A percentile compares a stretch with the other conserved stretches of the same genome.
These are phyloP conservation scores for Rhagonycha fulva DNA, from an alignment of 2,888 invertebrate species.

Conservation along the genomic window DNA sequence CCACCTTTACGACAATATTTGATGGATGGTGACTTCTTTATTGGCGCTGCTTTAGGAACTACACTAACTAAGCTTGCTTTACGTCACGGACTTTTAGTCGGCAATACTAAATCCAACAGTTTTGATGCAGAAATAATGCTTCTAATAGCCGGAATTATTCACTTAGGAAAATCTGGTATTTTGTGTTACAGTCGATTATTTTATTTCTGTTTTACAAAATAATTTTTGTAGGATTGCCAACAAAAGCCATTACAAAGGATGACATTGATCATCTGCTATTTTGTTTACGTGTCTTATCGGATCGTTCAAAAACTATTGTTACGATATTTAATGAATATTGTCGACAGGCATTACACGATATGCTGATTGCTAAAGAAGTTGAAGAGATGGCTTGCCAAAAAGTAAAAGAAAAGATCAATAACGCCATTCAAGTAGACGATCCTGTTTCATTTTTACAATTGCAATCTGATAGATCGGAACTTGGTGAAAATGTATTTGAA, in stretches of 20 bases:
- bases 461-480: constrained; percentile 61
- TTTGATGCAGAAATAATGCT: constrained; percentile 84
- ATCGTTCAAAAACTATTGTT: constrained; percentile 68
- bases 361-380: constrained; percentile 79
- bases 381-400: constrained; percentile 66
- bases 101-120: constrained; percentile 59
- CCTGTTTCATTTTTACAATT: constrained; percentile 84
- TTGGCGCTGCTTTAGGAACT: constrained; percentile 89
- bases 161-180: constrained; percentile 77
- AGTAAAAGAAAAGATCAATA: constrained; percentile 70
- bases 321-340: constrained; percentile 75
- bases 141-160: constrained; percentile 83
- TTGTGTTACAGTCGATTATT: background rate
- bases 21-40: constrained; percentile 94
- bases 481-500: constrained; percentile 87
- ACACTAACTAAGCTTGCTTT: constrained; percentile 90
- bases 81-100: constrained; percentile 61
- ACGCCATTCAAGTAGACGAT: constrained; percentile 81
- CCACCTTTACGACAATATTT: constrained; percentile 86
- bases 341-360: constrained; percentile 77
- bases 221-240: constrained; percentile 57
- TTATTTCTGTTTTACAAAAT: background rate
- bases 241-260: constrained; percentile 91
- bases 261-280: constrained; percentile 88
- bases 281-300: constrained; percentile 76